Conservation (phyloP, 2,113 vertebrate genomes). For the Rhizomys pruinosus region DNA sequence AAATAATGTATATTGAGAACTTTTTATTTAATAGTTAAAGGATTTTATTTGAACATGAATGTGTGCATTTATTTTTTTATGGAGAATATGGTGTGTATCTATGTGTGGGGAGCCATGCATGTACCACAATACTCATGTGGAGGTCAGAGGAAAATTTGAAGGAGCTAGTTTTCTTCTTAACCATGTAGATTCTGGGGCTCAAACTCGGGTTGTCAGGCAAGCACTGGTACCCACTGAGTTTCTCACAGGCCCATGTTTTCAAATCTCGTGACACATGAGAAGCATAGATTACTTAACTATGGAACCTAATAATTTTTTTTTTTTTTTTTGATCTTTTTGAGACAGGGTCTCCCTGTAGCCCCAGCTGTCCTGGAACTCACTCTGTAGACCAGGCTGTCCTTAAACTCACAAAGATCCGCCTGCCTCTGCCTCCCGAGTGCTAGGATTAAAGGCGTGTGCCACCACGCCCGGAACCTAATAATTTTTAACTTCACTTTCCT, state of each 20-base stretch:
- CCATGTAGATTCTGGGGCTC: neutral
- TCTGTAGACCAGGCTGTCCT: no score
- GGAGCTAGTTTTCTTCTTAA: neutral
- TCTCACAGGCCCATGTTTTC: neutral
- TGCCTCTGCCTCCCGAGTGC: no score
- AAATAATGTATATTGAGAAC: conserved; percentile 11
- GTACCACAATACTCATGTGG: neutral
- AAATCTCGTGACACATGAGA: neutral
- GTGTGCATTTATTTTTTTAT: neutral
- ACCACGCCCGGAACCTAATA: no score
- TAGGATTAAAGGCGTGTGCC: no score
- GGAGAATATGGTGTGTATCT: neutral
- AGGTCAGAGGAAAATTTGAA: neutral
- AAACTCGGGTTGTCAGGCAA: neutral
- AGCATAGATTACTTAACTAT: neutral
- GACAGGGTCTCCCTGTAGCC: no score
- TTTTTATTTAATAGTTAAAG: neutral
- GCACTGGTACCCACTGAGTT: no score
- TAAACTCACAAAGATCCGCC: no score
- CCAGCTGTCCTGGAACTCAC: no score
- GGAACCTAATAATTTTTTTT: neutral
- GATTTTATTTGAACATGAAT: neutral
- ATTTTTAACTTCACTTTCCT: neutral
- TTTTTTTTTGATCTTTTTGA: no score
- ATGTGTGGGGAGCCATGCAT: no score